phyloP scores from a whole-genome alignment of 2,888 invertebrate species.

The Bellardia pandia region DNA sequence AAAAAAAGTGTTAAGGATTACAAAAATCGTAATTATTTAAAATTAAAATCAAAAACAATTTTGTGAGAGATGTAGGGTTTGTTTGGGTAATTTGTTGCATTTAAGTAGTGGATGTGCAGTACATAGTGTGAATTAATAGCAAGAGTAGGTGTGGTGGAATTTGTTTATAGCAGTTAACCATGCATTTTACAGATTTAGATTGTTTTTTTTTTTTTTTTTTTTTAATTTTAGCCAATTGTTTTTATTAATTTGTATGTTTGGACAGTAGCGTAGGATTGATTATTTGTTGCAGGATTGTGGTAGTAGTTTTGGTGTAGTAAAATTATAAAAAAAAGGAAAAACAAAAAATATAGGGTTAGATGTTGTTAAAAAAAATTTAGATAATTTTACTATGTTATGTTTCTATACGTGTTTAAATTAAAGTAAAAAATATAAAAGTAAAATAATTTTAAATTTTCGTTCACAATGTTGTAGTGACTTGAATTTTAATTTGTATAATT shows the following conservation, averaged over 20 bases:
- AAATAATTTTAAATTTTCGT: too few species aligned
- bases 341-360: constrained; percentile 18
- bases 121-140: not conserved
- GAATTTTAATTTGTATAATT: too few species aligned
- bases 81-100: too few species aligned
- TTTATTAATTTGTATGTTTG: constrained; percentile 31
- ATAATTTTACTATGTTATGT: not conserved
- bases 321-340: constrained; percentile 35
- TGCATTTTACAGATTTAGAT: constrained; percentile 16
- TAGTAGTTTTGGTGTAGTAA: constrained; percentile 5
- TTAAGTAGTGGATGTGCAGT: constrained; percentile 6
- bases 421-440: too few species aligned
- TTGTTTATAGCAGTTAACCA: constrained; percentile 15
- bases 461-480: too few species aligned
- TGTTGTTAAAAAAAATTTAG: not conserved
- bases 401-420: too few species aligned
- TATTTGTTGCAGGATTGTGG: constrained; percentile 34
- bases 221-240: constrained; percentile 24
- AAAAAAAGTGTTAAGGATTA: not conserved
- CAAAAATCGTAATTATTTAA: constrained; percentile 14
- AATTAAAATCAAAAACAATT: not conserved
- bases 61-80: constrained; percentile 3
- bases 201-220: constrained; percentile 7
- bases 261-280: constrained; percentile 30
- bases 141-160: not conserved